Base-by-base conservation (phyloP, 2,797 vertebrate species). In the Pseudochaenichthys georgianus region DNA sequence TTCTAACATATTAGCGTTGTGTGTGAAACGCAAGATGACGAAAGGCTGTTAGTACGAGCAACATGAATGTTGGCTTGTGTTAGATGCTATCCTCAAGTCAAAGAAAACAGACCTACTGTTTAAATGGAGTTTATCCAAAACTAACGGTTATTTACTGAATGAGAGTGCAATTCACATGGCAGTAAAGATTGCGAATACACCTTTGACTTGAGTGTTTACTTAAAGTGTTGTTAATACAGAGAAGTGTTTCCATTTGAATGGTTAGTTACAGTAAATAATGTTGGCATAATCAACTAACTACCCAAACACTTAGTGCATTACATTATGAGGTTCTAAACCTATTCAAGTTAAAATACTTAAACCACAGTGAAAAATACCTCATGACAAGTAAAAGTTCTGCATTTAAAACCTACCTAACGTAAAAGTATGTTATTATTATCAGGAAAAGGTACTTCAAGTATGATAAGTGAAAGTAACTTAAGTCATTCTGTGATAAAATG, bases 1-100 rank as follows among this genome's bases (percentile, higher is more conserved):
- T 52, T 13, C 0, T 42, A 0, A 5, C 13, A 8, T 50, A 0
- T 62, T 28, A 0, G 0, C 0, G 1, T 9, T 34, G 2, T 31
- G 13, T 54, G 2, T 0, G 0, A 28, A 50, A 45, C 0, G 0
- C 38, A 19, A 16, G 3, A 11, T 0, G 3, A 43, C 2, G 6
- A 50, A 17, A 43, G 12, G 2, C 12, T 10, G 9, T 3, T 9
- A 41, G 41, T 9, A 5, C 9, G 9, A 6, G 7, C 9, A 13
- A 19, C 8, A 9, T 12, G 23, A 6, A 38, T 41, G n/a, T 50
- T 15, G 1, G 3, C 11, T 21, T 17, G 1, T 3, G 31, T 6
- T 53, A 3, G 4, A 6, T 31, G 19, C 42, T 52, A 52, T 9
- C 48, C 59, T 47, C 21, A 34, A 4, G 23, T 55, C 7, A 13